Base-by-base conservation (phyloP, 1,140 invertebrate species). In the Drosophila virilis region DNA sequence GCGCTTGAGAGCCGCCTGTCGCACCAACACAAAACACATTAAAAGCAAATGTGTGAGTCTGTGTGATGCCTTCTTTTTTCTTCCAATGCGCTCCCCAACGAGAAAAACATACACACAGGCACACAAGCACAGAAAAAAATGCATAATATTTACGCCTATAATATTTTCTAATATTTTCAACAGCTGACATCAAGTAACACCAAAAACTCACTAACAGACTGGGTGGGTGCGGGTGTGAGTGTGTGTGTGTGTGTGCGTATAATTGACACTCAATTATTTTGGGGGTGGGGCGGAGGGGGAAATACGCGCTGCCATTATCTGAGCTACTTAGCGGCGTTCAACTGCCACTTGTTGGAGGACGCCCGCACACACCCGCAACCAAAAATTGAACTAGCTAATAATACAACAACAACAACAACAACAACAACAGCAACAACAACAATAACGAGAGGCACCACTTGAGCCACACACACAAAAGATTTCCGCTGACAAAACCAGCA, bases 81-180 rank as follows among this genome's bases (percentile, higher is more conserved):
- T 52, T 42, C 37, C 48, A 59, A 32, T 33, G 7, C 32, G 28
- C 57, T 35, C n/a, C 40, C 42, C 42, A 52, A 9, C 52, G 13
- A 54, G n/a, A 28, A 28, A 28, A 28, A 28, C 22, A 28, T 17
- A 17, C 22, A 28, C 22, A 28, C 22, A 5, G 22, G 33, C 12
- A 61, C 28, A 52, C 33, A 68, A 6, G 59, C 55, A 28, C 22
- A 8, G 13, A 45, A 54, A 22, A 77, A 83, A 84, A 80, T 86
- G 82, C 84, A 88, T 89, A 88, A 88, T 88, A 89, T 88, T 88
- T 88, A 88, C 84, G 77, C 74, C 84, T 81, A 88, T 88, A 88
- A 88, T 89, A 77, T 88, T 78, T 52, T 80, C 77, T 89, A 88
- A 88, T 88, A 88, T 89, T 89, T 88, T 89, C 83, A 88, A 80